Evolutionary conservation across 35 echinoderm and acorn worm species (phyloP).

Genomic region (Apostichopus japonicus): DNA sequence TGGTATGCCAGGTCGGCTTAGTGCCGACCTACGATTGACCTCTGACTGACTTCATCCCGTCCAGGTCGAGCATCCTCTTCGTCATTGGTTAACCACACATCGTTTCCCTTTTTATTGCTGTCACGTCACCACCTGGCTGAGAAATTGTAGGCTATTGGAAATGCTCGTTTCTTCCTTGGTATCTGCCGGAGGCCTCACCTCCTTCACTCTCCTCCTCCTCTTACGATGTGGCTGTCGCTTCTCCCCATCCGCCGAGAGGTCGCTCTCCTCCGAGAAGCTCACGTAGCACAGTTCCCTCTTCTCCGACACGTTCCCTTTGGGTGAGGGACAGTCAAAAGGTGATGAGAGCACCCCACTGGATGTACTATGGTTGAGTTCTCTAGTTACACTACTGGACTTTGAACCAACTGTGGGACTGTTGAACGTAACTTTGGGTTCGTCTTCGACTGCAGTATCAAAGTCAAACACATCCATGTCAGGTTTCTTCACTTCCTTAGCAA

Average conservation of each 20-base stretch:
- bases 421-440: not conserved
- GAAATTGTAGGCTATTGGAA: constrained; percentile 34
- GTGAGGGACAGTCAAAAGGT: constrained; percentile 35
- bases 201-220: constrained; percentile 7
- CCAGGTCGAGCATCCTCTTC: constrained; percentile 13
- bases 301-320: not conserved
- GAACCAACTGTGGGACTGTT: not conserved
- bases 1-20: not conserved
- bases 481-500: not conserved
- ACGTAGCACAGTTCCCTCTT: constrained; percentile 39
- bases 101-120: not conserved
- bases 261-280: constrained; percentile 26
- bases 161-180: not conserved
- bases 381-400: not conserved
- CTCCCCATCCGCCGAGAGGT: constrained; percentile 23
- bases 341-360: constrained; percentile 16
- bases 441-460: constrained; percentile 19
- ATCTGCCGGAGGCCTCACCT: not conserved
- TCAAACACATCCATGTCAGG: constrained; percentile 32
- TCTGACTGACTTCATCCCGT: not conserved
- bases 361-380: constrained; percentile 22
- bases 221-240: constrained; percentile 29
- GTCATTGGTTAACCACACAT: not conserved
- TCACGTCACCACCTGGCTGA: constrained; percentile 15
- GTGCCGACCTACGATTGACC: not conserved